Evolutionary conservation across 2,888 invertebrate species (phyloP).

Genomic region (Notodonta dromedarius): DNA sequence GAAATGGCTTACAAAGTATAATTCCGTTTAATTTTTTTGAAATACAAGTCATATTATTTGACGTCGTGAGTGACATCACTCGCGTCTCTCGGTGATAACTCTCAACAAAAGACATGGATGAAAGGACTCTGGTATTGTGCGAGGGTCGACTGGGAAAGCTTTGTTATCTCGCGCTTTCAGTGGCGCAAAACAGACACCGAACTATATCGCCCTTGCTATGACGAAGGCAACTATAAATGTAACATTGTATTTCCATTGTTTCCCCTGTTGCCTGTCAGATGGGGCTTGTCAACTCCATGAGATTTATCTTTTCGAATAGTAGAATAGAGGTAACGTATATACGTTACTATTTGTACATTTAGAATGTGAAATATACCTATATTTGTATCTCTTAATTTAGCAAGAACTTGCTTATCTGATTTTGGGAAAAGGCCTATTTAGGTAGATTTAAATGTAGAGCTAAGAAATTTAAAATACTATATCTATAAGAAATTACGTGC

Average conservation of each 20-base stretch:
- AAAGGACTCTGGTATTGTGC: constrained; percentile 22
- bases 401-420: too few relatives aligned
- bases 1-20: too few relatives aligned
- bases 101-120: constrained; percentile 31
- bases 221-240: constrained; percentile 13
- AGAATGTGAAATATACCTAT: not conserved
- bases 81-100: constrained; percentile 17
- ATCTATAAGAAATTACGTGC: too few relatives aligned
- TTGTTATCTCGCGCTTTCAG: constrained; percentile 33
- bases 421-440: too few relatives aligned
- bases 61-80: not conserved
- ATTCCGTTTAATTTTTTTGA: too few relatives aligned
- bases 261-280: constrained; percentile 18
- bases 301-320: not conserved
- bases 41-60: not conserved
- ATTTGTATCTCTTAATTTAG: too few relatives aligned
- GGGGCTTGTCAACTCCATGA: constrained; percentile 7
- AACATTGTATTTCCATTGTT: constrained; percentile 8
- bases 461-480: too few relatives aligned
- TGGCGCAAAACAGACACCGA: constrained; percentile 19
- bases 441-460: too few relatives aligned
- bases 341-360: not conserved
- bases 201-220: constrained; percentile 25
- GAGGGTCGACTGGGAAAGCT: constrained; percentile 22
- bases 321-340: not conserved